Conservation (phyloP, 2,113 vertebrate species). For the Dipodomys stephensi region DNA sequence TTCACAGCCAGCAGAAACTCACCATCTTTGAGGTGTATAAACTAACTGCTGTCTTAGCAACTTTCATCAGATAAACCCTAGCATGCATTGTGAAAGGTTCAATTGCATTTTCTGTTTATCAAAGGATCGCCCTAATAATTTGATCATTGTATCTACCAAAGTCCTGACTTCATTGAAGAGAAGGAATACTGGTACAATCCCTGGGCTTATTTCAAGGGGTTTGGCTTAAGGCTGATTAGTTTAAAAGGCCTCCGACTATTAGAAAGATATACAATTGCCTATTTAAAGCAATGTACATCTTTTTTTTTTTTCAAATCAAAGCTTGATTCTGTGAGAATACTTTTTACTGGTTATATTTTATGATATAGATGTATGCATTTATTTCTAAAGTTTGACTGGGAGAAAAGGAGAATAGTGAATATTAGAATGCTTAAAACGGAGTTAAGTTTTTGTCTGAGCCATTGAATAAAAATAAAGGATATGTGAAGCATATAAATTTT, state of each 20-base stretch:
- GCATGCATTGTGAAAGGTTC: background rate
- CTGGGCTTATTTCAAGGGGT: background rate
- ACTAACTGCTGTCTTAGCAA: background rate
- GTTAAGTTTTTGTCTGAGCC: background rate
- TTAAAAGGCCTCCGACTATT: background rate
- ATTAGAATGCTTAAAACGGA: background rate
- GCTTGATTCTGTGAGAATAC: background rate
- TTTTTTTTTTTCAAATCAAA: background rate
- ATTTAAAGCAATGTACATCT: background rate
- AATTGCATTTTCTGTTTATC: constrained; percentile 21
- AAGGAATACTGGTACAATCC: background rate
- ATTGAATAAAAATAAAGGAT: background rate
- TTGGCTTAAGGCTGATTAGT: background rate
- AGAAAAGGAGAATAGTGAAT: constrained; percentile 13
- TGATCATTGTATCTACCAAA: background rate
- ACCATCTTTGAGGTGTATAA: background rate
- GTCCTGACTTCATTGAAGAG: background rate
- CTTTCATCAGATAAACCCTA: constrained; percentile 13
- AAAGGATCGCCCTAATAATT: background rate
- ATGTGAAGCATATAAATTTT: background rate
- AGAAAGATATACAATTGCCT: background rate
- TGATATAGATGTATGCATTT: background rate
- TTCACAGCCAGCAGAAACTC: constrained; percentile 22
- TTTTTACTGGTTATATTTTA: background rate
- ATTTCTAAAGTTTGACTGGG: background rate